Percentiles rank a stretch among this genome's conserved stretches.
These are phyloP conservation scores for Oryctes rhinoceros DNA, from an alignment of 1,140 invertebrate species.

Conservation along the genomic window DNA sequence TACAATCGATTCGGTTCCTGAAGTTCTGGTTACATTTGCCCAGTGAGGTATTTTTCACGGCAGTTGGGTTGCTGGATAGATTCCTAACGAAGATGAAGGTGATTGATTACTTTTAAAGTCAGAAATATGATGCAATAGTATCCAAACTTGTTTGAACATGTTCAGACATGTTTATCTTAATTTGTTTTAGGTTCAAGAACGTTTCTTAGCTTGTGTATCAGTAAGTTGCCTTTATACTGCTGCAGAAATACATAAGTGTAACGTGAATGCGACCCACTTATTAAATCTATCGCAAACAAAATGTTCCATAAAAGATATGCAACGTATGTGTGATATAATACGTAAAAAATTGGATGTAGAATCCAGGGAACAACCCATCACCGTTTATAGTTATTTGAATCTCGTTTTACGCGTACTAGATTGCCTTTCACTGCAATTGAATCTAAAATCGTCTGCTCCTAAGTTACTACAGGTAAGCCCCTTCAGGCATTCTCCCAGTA, in stretches of 20 bases:
- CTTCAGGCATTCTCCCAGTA: background rate
- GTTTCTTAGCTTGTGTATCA: conserved; percentile 50
- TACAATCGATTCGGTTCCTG: conserved; percentile 79
- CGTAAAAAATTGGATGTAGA: conserved; percentile 49
- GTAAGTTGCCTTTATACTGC: conserved; percentile 53
- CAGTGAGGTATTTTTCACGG: conserved; percentile 78
- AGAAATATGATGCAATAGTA: conserved; percentile 2
- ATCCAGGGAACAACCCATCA: conserved; percentile 43
- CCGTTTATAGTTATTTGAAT: conserved; percentile 43
- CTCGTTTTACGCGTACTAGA: conserved; percentile 39
- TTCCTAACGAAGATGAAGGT: conserved; percentile 79
- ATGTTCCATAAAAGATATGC: conserved; percentile 51
- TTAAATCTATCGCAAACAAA: conserved; percentile 51
- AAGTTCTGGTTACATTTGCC: conserved; percentile 85
- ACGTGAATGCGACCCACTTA: conserved; percentile 47
- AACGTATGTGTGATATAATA: conserved; percentile 54
- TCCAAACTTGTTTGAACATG: background rate
- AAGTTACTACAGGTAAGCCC: conserved; percentile 34
- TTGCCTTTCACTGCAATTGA: conserved; percentile 23
- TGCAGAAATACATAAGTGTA: conserved; percentile 45
- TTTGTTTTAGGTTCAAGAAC: conserved; percentile 51
- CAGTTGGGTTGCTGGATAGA: conserved; percentile 80
- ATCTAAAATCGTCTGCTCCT: conserved; percentile 21
- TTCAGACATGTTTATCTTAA: conserved; percentile 18
- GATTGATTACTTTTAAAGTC: background rate